Conservation (phyloP, 1,140 invertebrate species). For the Hyles euphorbiae region DNA sequence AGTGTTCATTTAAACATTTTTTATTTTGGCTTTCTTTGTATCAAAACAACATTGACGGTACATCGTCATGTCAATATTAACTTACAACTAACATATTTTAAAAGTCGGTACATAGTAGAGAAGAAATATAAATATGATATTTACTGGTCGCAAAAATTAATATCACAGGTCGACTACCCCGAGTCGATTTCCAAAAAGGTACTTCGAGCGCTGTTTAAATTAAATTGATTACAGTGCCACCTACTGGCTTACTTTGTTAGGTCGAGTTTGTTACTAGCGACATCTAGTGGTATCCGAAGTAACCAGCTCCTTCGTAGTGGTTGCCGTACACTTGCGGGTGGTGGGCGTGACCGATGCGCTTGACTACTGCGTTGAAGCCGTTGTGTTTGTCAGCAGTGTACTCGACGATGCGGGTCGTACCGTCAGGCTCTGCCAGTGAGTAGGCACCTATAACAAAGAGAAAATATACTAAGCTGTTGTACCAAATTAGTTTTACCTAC, state of each 20-base stretch:
- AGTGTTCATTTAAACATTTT: slow-evolving; percentile 11
- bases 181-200: background rate
- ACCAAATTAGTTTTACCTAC: too few species aligned
- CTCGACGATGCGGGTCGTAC: slow-evolving; percentile 75
- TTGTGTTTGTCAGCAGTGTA: slow-evolving; percentile 75
- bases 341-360: slow-evolving; percentile 71
- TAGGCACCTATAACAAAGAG: slow-evolving; percentile 63
- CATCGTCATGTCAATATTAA: background rate
- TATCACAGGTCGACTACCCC: slow-evolving; percentile 25
- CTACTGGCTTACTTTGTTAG: slow-evolving; percentile 11
- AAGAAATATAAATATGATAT: too few species aligned
- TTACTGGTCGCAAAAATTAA: slow-evolving; percentile 7
- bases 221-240: slow-evolving; percentile 24
- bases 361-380: slow-evolving; percentile 75
- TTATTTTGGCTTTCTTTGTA: slow-evolving; percentile 21
- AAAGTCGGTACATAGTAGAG: too few species aligned
- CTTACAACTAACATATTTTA: too few species aligned
- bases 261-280: slow-evolving; percentile 15
- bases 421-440: slow-evolving; percentile 77
- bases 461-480: too few species aligned
- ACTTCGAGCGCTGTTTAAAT: slow-evolving; percentile 2
- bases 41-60: slow-evolving; percentile 21
- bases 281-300: slow-evolving; percentile 61
- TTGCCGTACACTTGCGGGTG: slow-evolving; percentile 63
- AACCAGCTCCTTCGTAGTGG: slow-evolving; percentile 36